phyloP scores from a whole-genome alignment of 2,888 invertebrate genomes.

The Stenichneumon culpator region DNA sequence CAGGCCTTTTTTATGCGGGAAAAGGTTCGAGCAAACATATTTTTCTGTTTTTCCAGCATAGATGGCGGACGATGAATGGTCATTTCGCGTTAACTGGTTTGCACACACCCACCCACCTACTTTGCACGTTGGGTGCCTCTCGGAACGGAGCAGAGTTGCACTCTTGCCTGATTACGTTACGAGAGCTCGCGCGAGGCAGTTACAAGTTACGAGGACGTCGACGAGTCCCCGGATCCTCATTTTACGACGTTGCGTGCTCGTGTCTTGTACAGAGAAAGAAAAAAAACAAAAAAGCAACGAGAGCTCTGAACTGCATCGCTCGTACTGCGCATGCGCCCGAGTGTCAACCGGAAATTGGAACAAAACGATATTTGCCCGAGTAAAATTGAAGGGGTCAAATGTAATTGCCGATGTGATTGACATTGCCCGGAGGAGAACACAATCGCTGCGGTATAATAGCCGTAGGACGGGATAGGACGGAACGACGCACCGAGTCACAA shows the following conservation, averaged over 20 bases:
- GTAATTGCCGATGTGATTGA: constrained; percentile 53
- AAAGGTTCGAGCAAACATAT: neutral
- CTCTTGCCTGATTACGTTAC: constrained; percentile 41
- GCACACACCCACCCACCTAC: neutral
- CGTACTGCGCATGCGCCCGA: neutral
- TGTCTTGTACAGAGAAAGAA: neutral
- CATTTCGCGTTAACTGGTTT: neutral
- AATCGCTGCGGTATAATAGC: neutral
- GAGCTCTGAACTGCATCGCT: constrained; percentile 10
- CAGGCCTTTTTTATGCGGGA: neutral
- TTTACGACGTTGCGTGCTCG: constrained; percentile 44
- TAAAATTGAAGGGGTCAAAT: constrained; percentile 34
- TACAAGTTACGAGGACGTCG: constrained; percentile 40
- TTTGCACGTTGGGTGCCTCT: constrained; percentile 1
- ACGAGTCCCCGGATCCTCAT: constrained; percentile 34
- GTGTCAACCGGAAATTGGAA: constrained; percentile 57
- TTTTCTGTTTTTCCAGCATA: neutral
- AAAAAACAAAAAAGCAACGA: constrained; percentile 8
- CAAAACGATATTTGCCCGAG: constrained; percentile 38
- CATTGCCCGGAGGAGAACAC: constrained; percentile 32
- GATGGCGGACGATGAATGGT: neutral
- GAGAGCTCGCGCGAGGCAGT: constrained; percentile 1
- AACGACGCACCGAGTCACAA: constrained; percentile 19
- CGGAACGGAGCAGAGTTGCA: constrained; percentile 23
- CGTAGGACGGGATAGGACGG: neutral